phyloP scores from a whole-genome alignment of 2,888 invertebrate species.

The Plebejus melissa region DNA sequence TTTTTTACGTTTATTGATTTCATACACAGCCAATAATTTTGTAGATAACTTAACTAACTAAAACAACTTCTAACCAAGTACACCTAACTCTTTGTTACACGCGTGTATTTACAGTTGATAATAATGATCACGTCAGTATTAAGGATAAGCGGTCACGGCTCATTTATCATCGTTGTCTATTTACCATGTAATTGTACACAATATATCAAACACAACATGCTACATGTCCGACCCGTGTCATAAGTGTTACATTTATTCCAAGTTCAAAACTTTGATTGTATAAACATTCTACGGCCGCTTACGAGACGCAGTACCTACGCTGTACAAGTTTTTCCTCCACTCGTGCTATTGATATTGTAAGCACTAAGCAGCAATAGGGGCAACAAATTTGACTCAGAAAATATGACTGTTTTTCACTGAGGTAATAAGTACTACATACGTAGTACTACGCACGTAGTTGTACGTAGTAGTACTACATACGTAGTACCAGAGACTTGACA shows the following conservation, averaged over 20 bases:
- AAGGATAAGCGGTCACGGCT: background rate
- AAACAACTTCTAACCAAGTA: background rate
- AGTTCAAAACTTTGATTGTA: background rate
- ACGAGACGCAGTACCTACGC: too few relatives aligned
- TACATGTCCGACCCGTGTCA: background rate
- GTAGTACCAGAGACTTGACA: too few relatives aligned
- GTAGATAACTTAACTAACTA: background rate
- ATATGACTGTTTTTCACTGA: too few relatives aligned
- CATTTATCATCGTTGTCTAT: slow-evolving; percentile 10
- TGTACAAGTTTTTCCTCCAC: too few relatives aligned
- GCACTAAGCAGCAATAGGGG: too few relatives aligned
- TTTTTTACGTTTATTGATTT: background rate
- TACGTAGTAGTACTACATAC: too few relatives aligned
- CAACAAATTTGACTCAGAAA: too few relatives aligned
- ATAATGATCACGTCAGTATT: slow-evolving; percentile 3
- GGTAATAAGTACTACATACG: too few relatives aligned
- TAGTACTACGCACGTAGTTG: too few relatives aligned
- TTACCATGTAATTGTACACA: slow-evolving; percentile 17
- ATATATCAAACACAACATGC: slow-evolving; percentile 11
- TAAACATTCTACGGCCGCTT: background rate
- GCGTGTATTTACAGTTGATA: background rate
- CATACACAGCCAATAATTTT: background rate
- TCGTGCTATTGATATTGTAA: too few relatives aligned
- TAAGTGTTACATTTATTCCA: background rate
- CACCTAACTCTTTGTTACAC: background rate